Evolutionary conservation across 2,888 invertebrate species (phyloP).

Genomic region (Macrosoma leucophasiata): DNA sequence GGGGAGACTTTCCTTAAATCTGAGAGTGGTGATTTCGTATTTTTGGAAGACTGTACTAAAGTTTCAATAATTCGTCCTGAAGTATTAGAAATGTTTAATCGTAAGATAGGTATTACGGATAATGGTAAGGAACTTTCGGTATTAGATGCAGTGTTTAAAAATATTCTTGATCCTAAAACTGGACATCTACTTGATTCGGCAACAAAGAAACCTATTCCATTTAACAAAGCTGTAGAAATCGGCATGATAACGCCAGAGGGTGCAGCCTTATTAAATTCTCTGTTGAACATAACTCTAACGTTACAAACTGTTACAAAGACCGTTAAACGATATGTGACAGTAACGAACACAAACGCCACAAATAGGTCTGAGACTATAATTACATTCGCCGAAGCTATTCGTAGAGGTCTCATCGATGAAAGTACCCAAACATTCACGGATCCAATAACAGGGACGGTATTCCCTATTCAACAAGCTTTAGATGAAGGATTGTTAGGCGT

Average conservation of each 20-base stretch:
- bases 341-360: constrained; percentile 79
- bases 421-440: constrained; percentile 84
- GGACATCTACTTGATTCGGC: constrained; percentile 88
- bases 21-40: constrained; percentile 83
- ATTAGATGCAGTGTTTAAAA: constrained; percentile 91
- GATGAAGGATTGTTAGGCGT: constrained; percentile 82
- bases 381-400: constrained; percentile 86
- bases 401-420: constrained; percentile 87
- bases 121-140: constrained; percentile 85
- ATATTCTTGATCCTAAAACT: constrained; percentile 90
- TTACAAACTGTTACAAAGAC: constrained; percentile 91
- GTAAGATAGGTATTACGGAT: constrained; percentile 87
- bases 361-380: constrained; percentile 77
- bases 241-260: constrained; percentile 92
- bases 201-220: constrained; percentile 82
- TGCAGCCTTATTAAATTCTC: constrained; percentile 87
- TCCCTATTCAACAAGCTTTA: constrained; percentile 86
- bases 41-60: constrained; percentile 86
- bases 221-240: constrained; percentile 90
- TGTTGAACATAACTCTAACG: constrained; percentile 91
- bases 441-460: constrained; percentile 81
- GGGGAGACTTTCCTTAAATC: constrained; percentile 84
- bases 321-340: constrained; percentile 87
- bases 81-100: constrained; percentile 89
- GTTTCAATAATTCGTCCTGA: constrained; percentile 88